Base-by-base conservation (phyloP, 1,140 invertebrate species). In the Holcopasites calliopsidis region DNA sequence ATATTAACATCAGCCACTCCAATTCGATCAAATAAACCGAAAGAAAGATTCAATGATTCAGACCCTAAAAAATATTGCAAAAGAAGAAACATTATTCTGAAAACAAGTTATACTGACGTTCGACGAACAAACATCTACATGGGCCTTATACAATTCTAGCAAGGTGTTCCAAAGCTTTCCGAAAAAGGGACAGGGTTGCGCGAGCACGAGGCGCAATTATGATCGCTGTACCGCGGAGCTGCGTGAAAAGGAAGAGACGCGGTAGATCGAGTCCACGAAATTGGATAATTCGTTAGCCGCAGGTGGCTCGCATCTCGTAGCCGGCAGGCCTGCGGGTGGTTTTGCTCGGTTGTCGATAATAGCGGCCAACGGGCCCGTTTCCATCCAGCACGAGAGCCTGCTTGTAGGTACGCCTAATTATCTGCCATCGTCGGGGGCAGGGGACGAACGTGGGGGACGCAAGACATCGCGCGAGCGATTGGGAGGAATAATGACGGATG, bases 211-310 rank as follows among this genome's bases (percentile, higher is more conserved):
- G 8, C 7, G 16, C 31, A 66, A 54, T 57, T 65, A 57, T 26
- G 26, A 47, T 16, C 11, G 7, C 2, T 18, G n/a, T 47, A 5
- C 44, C 16, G 4, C 44, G 44, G n/a, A 47, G 44, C 16, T 35
- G 50, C 26, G 35, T 44, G 47, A 40, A 42, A 55, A 44, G 21
- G 38, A 31, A 65, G 47, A 47, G 16, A 72, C 74, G 52, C 58
- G 42, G 35, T 13, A 3, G 21, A 44, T 13, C 26, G 18, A 49
- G 23, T 33, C 13, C 64, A 28, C 54, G 40, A 80, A 84, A 80
- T 82, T 82, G 71, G 68, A 83, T 76, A 82, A 82, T 83, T 84
- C 69, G 77, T 73, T 62, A 76, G 42, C 77, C 70, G 70, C 80
- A 72, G 73, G 74, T 70, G 73, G 60, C 71, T 75, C 66, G 7